Percentiles rank a stretch among this genome's conserved stretches.
These are phyloP conservation scores for Girardinichthys multiradiatus DNA, from an alignment of 2,113 vertebrate genomes.

Conservation along the genomic window DNA sequence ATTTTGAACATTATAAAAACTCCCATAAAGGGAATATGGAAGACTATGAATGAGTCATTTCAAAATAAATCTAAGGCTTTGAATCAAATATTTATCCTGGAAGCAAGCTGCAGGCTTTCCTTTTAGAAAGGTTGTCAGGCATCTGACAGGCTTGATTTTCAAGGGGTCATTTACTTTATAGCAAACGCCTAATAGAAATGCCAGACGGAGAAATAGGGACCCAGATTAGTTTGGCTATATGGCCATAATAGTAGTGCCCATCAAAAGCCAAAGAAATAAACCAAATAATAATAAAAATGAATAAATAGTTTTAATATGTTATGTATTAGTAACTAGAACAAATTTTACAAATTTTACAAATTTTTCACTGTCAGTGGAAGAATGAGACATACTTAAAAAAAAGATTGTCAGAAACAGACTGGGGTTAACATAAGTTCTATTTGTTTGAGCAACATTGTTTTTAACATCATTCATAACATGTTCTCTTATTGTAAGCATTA, in stretches of 20 bases:
- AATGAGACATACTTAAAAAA: not conserved
- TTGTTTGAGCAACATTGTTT: constrained; percentile 2
- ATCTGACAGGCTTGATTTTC: constrained; percentile 19
- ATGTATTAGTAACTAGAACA: too few relatives aligned
- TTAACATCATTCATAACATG: too few relatives aligned
- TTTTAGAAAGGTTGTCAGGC: constrained; percentile 22
- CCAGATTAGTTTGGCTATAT: constrained; percentile 8
- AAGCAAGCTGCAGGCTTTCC: not conserved
- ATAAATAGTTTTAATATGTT: not conserved
- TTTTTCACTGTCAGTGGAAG: not conserved
- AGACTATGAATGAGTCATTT: not conserved
- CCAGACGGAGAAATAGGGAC: constrained; percentile 6
- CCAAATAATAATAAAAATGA: not conserved
- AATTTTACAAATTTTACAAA: not conserved
- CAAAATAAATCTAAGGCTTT: not conserved
- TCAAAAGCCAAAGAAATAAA: constrained; percentile 15
- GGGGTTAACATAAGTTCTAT: not conserved
- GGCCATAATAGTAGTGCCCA: constrained; percentile 5
- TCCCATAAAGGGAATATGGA: constrained; percentile 2
- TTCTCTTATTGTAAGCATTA: not conserved
- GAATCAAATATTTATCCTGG: constrained; percentile 23
- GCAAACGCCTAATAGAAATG: constrained; percentile 33
- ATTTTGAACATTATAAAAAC: constrained; percentile 16
- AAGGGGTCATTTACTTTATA: constrained; percentile 22
- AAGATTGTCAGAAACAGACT: not conserved